phyloP scores from a whole-genome alignment of 1,140 invertebrate species.

The Wiebesia pumilae region DNA sequence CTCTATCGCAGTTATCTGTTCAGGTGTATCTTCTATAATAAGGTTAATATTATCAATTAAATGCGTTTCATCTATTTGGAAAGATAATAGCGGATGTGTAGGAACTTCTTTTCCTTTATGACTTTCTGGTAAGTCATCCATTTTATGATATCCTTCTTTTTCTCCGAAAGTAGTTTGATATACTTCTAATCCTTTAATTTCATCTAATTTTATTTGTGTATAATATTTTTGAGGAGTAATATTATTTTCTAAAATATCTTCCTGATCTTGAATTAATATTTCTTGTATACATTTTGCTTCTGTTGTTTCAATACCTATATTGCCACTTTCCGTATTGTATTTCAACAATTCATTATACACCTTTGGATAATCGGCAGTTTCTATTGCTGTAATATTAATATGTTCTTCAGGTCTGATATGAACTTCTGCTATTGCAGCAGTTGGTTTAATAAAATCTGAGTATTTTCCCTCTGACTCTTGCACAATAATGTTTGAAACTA shows the following conservation, averaged over 20 bases:
- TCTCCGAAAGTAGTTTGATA: slow-evolving; percentile 76
- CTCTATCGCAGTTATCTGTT: slow-evolving; percentile 71
- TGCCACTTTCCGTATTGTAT: slow-evolving; percentile 76
- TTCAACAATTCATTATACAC: slow-evolving; percentile 76
- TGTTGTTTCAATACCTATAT: slow-evolving; percentile 71
- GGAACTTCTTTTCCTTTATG: slow-evolving; percentile 76
- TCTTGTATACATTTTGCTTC: slow-evolving; percentile 78
- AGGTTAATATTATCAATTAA: slow-evolving; percentile 73
- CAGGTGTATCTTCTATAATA: slow-evolving; percentile 67
- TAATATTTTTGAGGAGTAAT: slow-evolving; percentile 65
- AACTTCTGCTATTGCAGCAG: slow-evolving; percentile 73
- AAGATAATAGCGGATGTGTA: slow-evolving; percentile 76
- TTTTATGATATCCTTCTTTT: slow-evolving; percentile 76
- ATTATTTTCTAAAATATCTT: slow-evolving; percentile 68
- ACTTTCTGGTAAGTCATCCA: slow-evolving; percentile 75
- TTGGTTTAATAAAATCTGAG: slow-evolving; percentile 68
- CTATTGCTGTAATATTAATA: slow-evolving; percentile 75
- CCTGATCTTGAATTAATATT: slow-evolving; percentile 76
- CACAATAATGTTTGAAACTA: slow-evolving; percentile 72
- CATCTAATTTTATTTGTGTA: slow-evolving; percentile 69
- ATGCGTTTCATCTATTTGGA: slow-evolving; percentile 78
- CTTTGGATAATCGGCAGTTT: slow-evolving; percentile 75
- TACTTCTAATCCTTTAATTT: slow-evolving; percentile 74
- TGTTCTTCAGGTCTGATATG: slow-evolving; percentile 76
- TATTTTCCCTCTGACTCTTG: slow-evolving; percentile 79